Conservation (phyloP, 2,888 invertebrate genomes). For the Andrena hattorfiana region DNA sequence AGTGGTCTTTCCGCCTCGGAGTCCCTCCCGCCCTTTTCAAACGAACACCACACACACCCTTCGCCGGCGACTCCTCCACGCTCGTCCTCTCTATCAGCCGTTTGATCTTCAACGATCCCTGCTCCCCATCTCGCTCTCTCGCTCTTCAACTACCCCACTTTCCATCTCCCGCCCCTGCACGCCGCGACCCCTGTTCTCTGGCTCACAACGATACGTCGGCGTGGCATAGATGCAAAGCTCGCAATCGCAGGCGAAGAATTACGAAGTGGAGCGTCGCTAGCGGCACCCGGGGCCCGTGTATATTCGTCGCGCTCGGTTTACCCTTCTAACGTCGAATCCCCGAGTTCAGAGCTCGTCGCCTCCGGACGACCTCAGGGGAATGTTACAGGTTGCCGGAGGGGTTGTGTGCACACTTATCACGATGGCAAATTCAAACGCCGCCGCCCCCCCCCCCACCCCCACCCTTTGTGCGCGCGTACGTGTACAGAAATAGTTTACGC, state of each 20-base stretch:
- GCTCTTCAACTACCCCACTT: conserved; percentile 20
- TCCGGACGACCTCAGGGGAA: conserved; percentile 56
- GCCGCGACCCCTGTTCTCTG: conserved; percentile 66
- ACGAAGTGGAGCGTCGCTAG: conserved; percentile 68
- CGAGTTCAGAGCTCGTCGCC: conserved; percentile 65
- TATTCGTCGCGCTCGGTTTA: conserved; percentile 74
- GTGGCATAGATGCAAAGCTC: conserved; percentile 70
- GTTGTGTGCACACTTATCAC: conserved; percentile 50
- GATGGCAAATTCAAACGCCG: conserved; percentile 57
- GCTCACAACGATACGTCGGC: conserved; percentile 61
- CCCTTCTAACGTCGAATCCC: conserved; percentile 65
- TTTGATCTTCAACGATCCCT: conserved; percentile 31
- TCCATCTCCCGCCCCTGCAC: conserved; percentile 5
- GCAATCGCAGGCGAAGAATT: conserved; percentile 73
- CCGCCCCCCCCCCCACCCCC: background rate
- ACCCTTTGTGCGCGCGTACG: background rate
- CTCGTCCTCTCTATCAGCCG: conserved; percentile 47
- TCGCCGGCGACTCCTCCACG: conserved; percentile 20
- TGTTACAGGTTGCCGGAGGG: conserved; percentile 59
- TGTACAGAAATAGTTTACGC: conserved; percentile 45
- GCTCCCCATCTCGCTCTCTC: conserved; percentile 5
- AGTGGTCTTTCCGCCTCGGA: conserved; percentile 67
- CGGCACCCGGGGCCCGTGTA: conserved; percentile 52
- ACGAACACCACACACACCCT: conserved; percentile 40
- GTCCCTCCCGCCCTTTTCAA: conserved; percentile 38